Base-by-base conservation (phyloP, 2,797 vertebrate genomes). In the Rallus crepitans region DNA sequence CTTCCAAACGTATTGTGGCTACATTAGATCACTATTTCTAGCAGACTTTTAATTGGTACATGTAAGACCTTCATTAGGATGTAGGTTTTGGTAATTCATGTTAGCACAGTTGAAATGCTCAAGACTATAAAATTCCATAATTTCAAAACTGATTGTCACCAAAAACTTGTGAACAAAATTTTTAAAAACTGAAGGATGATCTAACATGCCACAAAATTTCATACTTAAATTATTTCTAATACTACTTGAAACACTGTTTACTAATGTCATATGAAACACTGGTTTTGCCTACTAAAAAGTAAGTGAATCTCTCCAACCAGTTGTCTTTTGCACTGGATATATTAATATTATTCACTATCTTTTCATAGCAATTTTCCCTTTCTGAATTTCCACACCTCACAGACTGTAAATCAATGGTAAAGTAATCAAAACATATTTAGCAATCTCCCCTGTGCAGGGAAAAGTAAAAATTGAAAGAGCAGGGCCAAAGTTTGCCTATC, bases 371-470 rank as follows among this genome's bases (percentile, higher is more conserved):
- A 20, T 73, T 91, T 94, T 90, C 4, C 37, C 37, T 72, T 66
- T 55, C 30, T 59, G 81, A 80, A 69, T 66, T 79, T 35, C 35
- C 79, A 40, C 42, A 75, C 20, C 40, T 72, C 19, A 37, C 56
- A 71, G 37, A 71, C 59, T 83, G 33, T 68, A 89, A 84, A 83
- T 82, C 53, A 84, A 68, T 48, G 39, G 60, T 45, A 73, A 73
- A 91, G 55, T 48, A 94, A 91, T 82, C 28, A 90, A 88, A 94
- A 85, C 6, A 59, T 72, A 86, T 82, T 91, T 85, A 65, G 56
- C 35, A 87, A 75, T 57, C n/a, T 87, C 86, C 87, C 80, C 90
- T 89, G 39, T 77, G 39, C 12, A 77, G 53, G 28, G 20, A 95
- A 79, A 89, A 55, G 68, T 73, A 85, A 89, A 92, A 93, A 83